Evolutionary conservation across 2,797 vertebrate genomes (phyloP), one percentile per base, ranked within the genome.

Genomic region (Hydrocynus forskahlii): DNA sequence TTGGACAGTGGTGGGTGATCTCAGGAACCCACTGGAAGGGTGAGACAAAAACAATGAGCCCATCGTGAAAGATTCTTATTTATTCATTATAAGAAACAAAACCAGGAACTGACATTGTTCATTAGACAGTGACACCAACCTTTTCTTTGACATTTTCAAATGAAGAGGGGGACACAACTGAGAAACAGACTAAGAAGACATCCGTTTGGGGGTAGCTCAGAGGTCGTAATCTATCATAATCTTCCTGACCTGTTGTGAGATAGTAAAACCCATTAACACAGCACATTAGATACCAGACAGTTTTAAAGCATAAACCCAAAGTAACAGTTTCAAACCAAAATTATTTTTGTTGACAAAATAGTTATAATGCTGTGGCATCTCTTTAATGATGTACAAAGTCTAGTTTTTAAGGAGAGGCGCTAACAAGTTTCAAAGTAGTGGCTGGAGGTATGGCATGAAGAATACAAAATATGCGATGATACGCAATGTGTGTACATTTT

Each of bases 121-220:
- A 43, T 7, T 63, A 21, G 16, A 55, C 19, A 29, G 7, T 14
- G 13, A 76, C 1, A 87, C 89, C 83, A 85, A 89, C 94, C 93
- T 95, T 95, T 92, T 95, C 94, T 93, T 95, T 95, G 87, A 95
- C 94, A n/a, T 95, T 95, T 93, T 95, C 94, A 85, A 95, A 95
- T 21, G 94, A 95, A 82, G 94, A 95, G 48, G 94, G 94, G 16
- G 94, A 95, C 83, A 95, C 94, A 1, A 95, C 94, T 0, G 94
- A 95, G 86, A 95, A 95, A 88, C 94, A 95, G 88, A 95, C 94
- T 8, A 95, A 93, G 88, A 95, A 95, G 66, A 95, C 94, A 43
- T 95, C 94, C 70, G 94, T 95, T 90, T 95, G 94, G 43, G 94
- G 94, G 81, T 95, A 95, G 88, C 94, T 95, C 91, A 95, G 89